phyloP scores from a whole-genome alignment of 2,888 invertebrate genomes.

The Stictocephala bisonia region DNA sequence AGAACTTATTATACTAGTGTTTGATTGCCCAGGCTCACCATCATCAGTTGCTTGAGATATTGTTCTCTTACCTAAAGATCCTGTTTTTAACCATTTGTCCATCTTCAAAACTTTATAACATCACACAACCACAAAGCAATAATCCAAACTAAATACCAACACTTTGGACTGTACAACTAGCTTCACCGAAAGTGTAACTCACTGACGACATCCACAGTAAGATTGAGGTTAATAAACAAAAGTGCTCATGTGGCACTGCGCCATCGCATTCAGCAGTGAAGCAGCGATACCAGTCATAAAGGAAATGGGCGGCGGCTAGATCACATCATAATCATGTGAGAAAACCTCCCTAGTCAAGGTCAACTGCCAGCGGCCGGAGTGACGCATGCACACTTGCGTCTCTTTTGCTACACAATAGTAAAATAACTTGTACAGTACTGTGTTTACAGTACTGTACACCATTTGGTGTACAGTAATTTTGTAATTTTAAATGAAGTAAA shows the following conservation, averaged over 20 bases:
- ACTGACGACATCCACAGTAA: background rate
- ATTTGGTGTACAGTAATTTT: too few relatives aligned
- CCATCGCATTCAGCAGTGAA: too few relatives aligned
- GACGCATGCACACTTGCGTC: too few relatives aligned
- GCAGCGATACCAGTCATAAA: too few relatives aligned
- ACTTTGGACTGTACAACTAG: background rate
- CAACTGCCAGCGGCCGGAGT: too few relatives aligned
- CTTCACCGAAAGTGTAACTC: background rate
- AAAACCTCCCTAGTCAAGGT: too few relatives aligned
- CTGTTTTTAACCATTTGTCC: background rate
- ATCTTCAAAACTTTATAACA: background rate
- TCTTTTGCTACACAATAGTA: too few relatives aligned
- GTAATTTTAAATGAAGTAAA: too few relatives aligned
- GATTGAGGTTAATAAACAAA: background rate
- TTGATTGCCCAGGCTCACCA: conserved; percentile 6
- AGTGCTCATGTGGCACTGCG: background rate
- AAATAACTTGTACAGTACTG: too few relatives aligned
- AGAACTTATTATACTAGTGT: background rate
- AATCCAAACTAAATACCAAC: background rate
- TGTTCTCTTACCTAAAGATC: background rate
- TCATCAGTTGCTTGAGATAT: background rate
- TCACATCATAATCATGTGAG: too few relatives aligned
- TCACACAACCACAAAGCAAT: background rate
- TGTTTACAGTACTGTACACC: too few relatives aligned
- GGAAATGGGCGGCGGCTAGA: too few relatives aligned